These are phyloP conservation scores for Phalera bucephala DNA, from an alignment of 2,888 invertebrate genomes.

Conservation along the genomic window DNA sequence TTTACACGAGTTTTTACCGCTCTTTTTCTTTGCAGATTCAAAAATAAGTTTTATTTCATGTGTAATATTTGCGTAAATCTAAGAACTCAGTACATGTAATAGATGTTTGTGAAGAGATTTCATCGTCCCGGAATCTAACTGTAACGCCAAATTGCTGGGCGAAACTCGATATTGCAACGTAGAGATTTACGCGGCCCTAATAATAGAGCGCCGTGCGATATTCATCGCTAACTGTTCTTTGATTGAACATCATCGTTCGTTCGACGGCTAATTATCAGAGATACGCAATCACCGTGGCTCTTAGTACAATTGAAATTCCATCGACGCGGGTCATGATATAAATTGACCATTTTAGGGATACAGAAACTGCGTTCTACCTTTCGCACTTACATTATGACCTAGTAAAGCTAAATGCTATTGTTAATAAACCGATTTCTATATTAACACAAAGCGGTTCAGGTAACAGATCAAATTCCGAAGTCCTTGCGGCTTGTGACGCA, in stretches of 20 bases:
- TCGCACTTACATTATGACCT: conserved; percentile 4
- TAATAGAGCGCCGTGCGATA: conserved; percentile 62
- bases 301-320: conserved; percentile 44
- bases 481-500: conserved; percentile 44
- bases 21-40: too few relatives aligned
- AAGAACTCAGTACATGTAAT: too few relatives aligned
- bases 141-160: conserved; percentile 55
- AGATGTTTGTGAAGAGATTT: conserved; percentile 9
- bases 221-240: conserved; percentile 71
- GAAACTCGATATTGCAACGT: conserved; percentile 35
- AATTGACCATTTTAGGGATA: conserved; percentile 21
- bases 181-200: conserved; percentile 60
- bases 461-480: conserved; percentile 33
- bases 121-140: conserved; percentile 52
- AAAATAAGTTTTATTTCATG: too few relatives aligned
- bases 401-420: conserved; percentile 10
- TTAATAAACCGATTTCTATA: conserved; percentile 14
- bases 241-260: conserved; percentile 56
- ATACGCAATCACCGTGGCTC: conserved; percentile 41
- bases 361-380: conserved; percentile 1
- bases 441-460: conserved; percentile 17
- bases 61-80: too few relatives aligned
- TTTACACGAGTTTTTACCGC: too few relatives aligned
- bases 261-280: conserved; percentile 55
- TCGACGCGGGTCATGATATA: conserved; percentile 24